These are phyloP conservation scores for Phorcus lineatus DNA, from an alignment of 2,888 invertebrate species.

Conservation along the genomic window DNA sequence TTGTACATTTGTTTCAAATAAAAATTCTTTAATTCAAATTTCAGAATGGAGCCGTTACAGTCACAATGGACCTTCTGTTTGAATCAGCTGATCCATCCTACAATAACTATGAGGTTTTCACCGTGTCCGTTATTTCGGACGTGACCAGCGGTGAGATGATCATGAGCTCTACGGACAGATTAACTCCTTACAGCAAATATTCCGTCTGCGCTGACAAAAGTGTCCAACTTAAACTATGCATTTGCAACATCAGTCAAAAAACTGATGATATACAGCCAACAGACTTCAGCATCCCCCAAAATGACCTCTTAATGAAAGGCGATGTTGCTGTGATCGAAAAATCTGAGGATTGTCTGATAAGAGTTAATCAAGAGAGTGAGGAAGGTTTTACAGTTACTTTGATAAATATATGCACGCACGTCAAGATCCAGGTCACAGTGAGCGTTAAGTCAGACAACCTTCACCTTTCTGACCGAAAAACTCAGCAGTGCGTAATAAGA, in stretches of 20 bases:
- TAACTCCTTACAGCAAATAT: conserved; percentile 57
- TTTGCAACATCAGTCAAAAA: conserved; percentile 45
- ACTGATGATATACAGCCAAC: not conserved
- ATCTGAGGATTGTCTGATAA: conserved; percentile 37
- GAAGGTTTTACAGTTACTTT: conserved; percentile 44
- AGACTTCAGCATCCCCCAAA: not conserved
- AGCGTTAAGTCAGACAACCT: conserved; percentile 32
- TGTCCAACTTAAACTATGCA: conserved; percentile 54
- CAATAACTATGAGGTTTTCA: conserved; percentile 44
- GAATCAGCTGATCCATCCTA: not conserved
- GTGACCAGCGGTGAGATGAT: not conserved
- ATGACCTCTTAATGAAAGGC: conserved; percentile 17
- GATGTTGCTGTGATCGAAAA: conserved; percentile 9
- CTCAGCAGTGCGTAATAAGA: not conserved
- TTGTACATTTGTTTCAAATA: too few relatives aligned
- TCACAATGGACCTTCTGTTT: conserved; percentile 55
- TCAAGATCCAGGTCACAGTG: conserved; percentile 16
- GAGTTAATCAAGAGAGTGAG: conserved; percentile 38
- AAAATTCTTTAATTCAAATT: not conserved
- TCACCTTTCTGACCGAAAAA: conserved; percentile 24
- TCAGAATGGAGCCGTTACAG: conserved; percentile 36
- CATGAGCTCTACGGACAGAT: conserved; percentile 52
- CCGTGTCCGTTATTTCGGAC: conserved; percentile 40
- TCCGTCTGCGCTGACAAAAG: conserved; percentile 52
- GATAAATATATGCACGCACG: conserved; percentile 40